phyloP scores from a whole-genome alignment of 2,113 vertebrate genomes.

The Noctilio leporinus region DNA sequence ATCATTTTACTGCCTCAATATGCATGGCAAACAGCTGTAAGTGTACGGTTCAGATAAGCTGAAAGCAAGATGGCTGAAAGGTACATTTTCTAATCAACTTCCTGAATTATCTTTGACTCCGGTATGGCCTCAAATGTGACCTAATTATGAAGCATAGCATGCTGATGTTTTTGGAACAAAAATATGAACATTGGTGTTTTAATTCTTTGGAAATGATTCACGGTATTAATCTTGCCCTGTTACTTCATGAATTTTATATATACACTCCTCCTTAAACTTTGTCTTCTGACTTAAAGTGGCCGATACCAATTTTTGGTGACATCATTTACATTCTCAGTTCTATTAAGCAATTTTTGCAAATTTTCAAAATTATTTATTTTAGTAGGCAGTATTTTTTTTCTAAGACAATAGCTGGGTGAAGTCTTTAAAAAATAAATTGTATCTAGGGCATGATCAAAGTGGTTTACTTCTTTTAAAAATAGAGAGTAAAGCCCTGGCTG shows the following conservation, averaged over 20 bases:
- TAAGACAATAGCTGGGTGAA: not conserved
- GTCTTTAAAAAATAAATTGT: slow-evolving; percentile 12
- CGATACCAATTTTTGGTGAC: slow-evolving; percentile 19
- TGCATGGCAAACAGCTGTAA: not conserved
- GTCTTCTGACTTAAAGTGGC: not conserved
- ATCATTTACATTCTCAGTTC: slow-evolving; percentile 13
- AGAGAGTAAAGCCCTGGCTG: not conserved
- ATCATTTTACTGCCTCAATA: slow-evolving; percentile 42
- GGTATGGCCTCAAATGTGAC: slow-evolving; percentile 54
- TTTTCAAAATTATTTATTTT: slow-evolving; percentile 39
- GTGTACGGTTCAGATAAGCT: slow-evolving; percentile 67
- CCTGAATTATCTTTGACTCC: slow-evolving; percentile 67
- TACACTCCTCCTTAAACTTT: not conserved
- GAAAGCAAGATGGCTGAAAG: slow-evolving; percentile 69
- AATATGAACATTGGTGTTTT: slow-evolving; percentile 43
- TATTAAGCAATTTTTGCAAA: not conserved
- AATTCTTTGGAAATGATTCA: slow-evolving; percentile 58
- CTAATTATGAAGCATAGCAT: slow-evolving; percentile 60
- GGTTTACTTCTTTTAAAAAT: not conserved
- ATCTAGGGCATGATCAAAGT: not conserved
- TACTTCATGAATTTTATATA: slow-evolving; percentile 49
- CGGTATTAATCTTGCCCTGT: slow-evolving; percentile 23
- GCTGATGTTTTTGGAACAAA: slow-evolving; percentile 58
- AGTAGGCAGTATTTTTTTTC: not conserved
- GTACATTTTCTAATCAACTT: slow-evolving; percentile 69